These are phyloP conservation scores for Clinocottus analis DNA, from an alignment of 2,113 vertebrate species.

Conservation along the genomic window DNA sequence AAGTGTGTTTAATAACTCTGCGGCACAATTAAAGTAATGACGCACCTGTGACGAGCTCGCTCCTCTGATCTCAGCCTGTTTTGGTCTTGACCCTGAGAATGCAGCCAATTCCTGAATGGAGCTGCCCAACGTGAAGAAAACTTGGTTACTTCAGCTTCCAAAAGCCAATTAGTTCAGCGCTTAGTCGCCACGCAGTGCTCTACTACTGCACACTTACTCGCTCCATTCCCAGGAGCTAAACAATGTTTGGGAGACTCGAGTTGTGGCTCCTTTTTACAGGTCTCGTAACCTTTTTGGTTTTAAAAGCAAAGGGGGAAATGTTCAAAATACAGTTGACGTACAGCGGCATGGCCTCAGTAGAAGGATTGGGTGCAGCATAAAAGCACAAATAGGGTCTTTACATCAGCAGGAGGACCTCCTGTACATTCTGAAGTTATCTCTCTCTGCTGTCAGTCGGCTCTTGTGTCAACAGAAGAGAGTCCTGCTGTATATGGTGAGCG, in stretches of 20 bases:
- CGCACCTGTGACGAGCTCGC: not conserved
- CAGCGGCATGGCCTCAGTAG: not conserved
- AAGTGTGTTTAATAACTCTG: not conserved
- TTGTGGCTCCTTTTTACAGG: conserved; percentile 3
- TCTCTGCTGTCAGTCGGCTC: conserved; percentile 5
- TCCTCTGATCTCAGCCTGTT: not conserved
- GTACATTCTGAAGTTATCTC: conserved; percentile 14
- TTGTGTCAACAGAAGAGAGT: conserved; percentile 14
- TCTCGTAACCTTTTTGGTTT: not conserved
- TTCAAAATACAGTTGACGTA: not conserved
- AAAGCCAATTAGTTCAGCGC: conserved; percentile 1
- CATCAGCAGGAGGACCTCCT: not conserved
- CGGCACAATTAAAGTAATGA: not conserved
- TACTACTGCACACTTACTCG: not conserved
- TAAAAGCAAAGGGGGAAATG: not conserved
- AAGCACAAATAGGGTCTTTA: conserved; percentile 2
- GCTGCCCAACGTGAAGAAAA: not conserved
- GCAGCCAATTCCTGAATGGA: conserved; percentile 1
- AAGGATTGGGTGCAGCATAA: not conserved
- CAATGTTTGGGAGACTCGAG: conserved; percentile 17
- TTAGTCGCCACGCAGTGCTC: conserved; percentile 4
- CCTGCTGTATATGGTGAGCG: not conserved
- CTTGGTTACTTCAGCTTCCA: conserved; percentile 13
- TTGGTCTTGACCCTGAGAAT: conserved; percentile 17
- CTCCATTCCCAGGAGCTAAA: not conserved